A percentile compares a stretch with the other conserved stretches of the same genome.
Conservation (phyloP, 2,888 invertebrate genomes). For the Archaeoteleia sp. region DNA sequence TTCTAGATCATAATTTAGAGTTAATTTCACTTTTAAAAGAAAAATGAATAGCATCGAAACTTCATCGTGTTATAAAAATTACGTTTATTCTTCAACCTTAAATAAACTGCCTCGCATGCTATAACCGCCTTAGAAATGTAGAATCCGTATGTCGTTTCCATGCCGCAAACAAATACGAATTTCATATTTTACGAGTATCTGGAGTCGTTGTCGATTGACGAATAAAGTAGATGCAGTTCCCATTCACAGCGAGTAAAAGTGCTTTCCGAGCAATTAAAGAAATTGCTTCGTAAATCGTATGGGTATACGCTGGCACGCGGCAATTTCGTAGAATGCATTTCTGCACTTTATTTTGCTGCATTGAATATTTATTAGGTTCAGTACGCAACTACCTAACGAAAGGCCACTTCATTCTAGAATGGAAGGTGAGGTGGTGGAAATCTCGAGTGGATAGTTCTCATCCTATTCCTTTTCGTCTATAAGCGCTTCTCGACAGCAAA, state of each 20-base stretch:
- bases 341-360: constrained; percentile 62
- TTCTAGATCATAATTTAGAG: too few relatives aligned
- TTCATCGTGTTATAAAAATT: too few relatives aligned
- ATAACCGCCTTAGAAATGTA: too few relatives aligned
- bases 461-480: constrained; percentile 45
- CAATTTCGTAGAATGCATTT: constrained; percentile 45
- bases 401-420: constrained; percentile 53
- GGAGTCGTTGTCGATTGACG: constrained; percentile 5
- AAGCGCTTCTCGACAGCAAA: constrained; percentile 51
- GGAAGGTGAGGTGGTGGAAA: constrained; percentile 48
- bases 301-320: constrained; percentile 47
- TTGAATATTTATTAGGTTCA: constrained; percentile 71
- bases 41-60: too few relatives aligned
- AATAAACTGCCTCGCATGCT: too few relatives aligned
- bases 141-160: neutral
- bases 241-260: constrained; percentile 21
- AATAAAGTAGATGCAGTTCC: constrained; percentile 7
- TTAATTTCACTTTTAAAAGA: too few relatives aligned
- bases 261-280: constrained; percentile 60
- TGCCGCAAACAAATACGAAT: constrained; percentile 8
- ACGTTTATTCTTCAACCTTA: too few relatives aligned
- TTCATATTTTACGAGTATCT: constrained; percentile 13
- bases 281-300: constrained; percentile 58
- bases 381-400: constrained; percentile 59
- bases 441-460: constrained; percentile 58